phyloP scores from a whole-genome alignment of 1,140 invertebrate species.

The honey bee (Apis mellifera) region Amel_HAv3.1 CM009932.2:13305001-13305500 shows the following conservation, averaged over 20 bases:
- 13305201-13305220: neutral
- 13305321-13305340: slow-evolving; percentile 64
- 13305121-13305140: slow-evolving; percentile 53
- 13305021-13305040: slow-evolving; percentile 74
- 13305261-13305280: slow-evolving; percentile 81
- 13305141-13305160: slow-evolving; percentile 59
- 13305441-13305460: slow-evolving; percentile 84
- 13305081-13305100: slow-evolving; percentile 61
- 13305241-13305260: slow-evolving; percentile 80
- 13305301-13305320: slow-evolving; percentile 72
- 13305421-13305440: slow-evolving; percentile 82
- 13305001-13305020: slow-evolving; percentile 37
- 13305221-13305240: slow-evolving; percentile 26
- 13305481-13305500: slow-evolving; percentile 72
- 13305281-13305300: slow-evolving; percentile 52
- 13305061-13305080: slow-evolving; percentile 82
- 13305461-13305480: slow-evolving; percentile 71
- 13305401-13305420: slow-evolving; percentile 68
- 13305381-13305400: slow-evolving; percentile 73
- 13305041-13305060: slow-evolving; percentile 85
- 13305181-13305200: slow-evolving; percentile 40
- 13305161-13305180: slow-evolving; percentile 63
- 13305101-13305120: slow-evolving; percentile 48
- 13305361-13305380: slow-evolving; percentile 73
- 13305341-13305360: slow-evolving; percentile 66